These are phyloP conservation scores for Autographa pulchrina DNA, from an alignment of 2,888 invertebrate species.

Conservation along the genomic window DNA sequence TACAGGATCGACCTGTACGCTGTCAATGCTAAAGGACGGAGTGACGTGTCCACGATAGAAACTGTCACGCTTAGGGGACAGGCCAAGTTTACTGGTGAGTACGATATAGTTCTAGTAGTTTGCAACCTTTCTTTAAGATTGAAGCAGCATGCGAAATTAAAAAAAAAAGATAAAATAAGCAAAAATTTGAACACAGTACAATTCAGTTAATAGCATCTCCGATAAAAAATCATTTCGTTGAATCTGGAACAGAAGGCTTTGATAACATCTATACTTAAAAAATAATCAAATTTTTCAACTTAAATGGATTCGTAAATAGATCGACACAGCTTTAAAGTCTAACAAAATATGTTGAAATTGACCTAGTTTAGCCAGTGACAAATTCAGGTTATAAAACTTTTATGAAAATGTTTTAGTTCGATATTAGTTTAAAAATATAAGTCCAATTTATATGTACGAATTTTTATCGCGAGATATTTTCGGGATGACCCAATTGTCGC, in stretches of 20 bases:
- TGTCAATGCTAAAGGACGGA: conserved; percentile 96
- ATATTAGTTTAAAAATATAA: background rate
- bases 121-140: too few relatives aligned
- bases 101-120: background rate
- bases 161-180: too few relatives aligned
- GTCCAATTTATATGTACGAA: background rate
- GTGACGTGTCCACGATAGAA: conserved; percentile 95
- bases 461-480: background rate
- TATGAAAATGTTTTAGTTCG: conserved; percentile 1
- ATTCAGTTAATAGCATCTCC: background rate
- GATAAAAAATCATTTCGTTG: background rate
- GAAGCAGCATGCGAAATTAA: too few relatives aligned
- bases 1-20: conserved; percentile 95
- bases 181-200: background rate
- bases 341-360: conserved; percentile 1
- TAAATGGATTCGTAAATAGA: too few relatives aligned
- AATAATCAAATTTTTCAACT: too few relatives aligned
- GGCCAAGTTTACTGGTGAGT: conserved; percentile 95
- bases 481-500: background rate
- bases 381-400: conserved; percentile 4
- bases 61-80: conserved; percentile 96
- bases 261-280: background rate
- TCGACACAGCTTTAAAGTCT: background rate
- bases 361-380: background rate
- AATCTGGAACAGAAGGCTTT: background rate